Evolutionary conservation across 1,140 invertebrate genomes (phyloP).

Genomic region (Diabrotica undecimpunctata): DNA sequence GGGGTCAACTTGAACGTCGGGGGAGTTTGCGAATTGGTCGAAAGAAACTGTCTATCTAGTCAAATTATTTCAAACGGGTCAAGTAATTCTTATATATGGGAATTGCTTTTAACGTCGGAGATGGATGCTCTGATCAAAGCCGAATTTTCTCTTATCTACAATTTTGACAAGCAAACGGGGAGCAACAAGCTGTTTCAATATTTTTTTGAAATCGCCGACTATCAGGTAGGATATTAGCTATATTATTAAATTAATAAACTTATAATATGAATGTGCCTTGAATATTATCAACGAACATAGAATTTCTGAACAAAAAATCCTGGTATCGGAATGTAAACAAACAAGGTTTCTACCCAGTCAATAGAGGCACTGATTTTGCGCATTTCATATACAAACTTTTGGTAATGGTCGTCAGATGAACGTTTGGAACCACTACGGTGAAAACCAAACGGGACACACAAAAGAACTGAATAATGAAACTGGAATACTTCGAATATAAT

Average conservation of each 20-base stretch:
- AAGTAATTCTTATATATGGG: slow-evolving; percentile 79
- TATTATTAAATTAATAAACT: not conserved
- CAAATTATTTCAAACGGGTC: slow-evolving; percentile 62
- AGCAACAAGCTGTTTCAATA: slow-evolving; percentile 52
- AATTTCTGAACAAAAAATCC: no score
- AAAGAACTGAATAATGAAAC: no score
- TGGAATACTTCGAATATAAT: no score
- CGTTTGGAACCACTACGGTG: no score
- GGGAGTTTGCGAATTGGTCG: slow-evolving; percentile 56
- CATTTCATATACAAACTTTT: no score
- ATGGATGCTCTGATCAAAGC: slow-evolving; percentile 31
- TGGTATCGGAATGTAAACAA: no score
- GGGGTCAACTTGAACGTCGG: slow-evolving; percentile 48
- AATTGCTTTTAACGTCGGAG: slow-evolving; percentile 53
- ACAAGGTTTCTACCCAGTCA: no score
- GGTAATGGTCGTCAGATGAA: no score
- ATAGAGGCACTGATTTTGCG: no score
- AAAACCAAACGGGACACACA: no score
- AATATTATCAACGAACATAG: no score
- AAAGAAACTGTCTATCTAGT: slow-evolving; percentile 60
- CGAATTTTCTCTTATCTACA: slow-evolving; percentile 46
- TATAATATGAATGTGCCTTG: no score
- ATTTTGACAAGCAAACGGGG: slow-evolving; percentile 45
- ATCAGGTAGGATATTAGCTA: slow-evolving; percentile 53
- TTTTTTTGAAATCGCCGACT: slow-evolving; percentile 60